Base-by-base conservation (phyloP, 2,113 vertebrate species). In the Machaerirhynchus nigripectus region DNA sequence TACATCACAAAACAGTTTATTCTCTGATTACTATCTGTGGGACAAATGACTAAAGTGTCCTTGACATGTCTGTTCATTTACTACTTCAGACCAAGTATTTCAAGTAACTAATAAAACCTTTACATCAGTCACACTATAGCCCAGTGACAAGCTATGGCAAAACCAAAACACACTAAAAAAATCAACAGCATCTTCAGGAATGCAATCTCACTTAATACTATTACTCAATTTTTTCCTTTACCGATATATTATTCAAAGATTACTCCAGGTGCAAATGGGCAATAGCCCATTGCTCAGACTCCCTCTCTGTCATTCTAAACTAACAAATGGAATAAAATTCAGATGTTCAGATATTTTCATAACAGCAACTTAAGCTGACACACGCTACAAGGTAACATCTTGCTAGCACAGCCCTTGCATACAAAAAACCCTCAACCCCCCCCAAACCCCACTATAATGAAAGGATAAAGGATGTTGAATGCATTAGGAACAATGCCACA, bases 361-460 rank as follows among this genome's bases (percentile, higher is more conserved):
- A 78, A 21, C 6, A 79, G 22, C 65, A 70, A 11, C 10, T 61
- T 49, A 55, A 57, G 21, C 4, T 42, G 7, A 75, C 28, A 80
- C 9, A 47, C 6, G 22, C 64, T 47, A 60, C 8, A 75, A 71
- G 11, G 8, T 37, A 74, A 57, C 9, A 68, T 11, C 31, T 11
- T 56, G 15, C 78, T 56, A 82, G 24, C 42, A 85, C 7, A 28
- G 13, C 6, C 21, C 11, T 63, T 37, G 28, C 23, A 64, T 2
- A 6, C 7, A 69, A n/a, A 78, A 44, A 24, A 35, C 1, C 9
- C 35, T 21, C 40, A 49, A 21, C 3, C 13, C 1, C 2, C 7
- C 2, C 17, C 23, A 47, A 35, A 57, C 8, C 15, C 35, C 49
- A 63, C 11, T 63, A 17, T 28, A 71, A 61, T 8, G 35, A 87